Conservation (phyloP, 2,113 vertebrate genomes). For the Amazona guildingii region DNA sequence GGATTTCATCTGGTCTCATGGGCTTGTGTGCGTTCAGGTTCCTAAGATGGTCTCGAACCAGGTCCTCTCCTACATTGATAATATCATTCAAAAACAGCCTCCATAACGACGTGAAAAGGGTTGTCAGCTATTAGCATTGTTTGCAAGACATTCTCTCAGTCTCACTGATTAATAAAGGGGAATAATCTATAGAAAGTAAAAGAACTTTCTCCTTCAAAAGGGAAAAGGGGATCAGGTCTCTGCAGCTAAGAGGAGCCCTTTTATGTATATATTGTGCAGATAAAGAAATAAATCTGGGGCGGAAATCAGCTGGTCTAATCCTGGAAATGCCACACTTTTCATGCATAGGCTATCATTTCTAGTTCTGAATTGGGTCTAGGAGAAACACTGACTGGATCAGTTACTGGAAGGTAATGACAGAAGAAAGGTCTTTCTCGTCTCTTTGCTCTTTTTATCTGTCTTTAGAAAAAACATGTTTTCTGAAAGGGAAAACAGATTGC, state of each 20-base stretch:
- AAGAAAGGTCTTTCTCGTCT: background rate
- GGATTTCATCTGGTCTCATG: no score
- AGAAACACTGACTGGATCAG: background rate
- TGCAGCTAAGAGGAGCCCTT: background rate
- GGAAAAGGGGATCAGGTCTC: background rate
- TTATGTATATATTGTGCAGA: background rate
- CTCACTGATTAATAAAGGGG: background rate
- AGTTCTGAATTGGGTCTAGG: background rate
- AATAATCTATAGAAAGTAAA: background rate
- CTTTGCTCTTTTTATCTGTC: background rate
- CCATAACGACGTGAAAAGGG: background rate
- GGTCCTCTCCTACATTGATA: background rate
- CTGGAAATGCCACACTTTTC: background rate
- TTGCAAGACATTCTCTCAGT: background rate
- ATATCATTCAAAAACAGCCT: background rate
- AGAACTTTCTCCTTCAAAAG: background rate
- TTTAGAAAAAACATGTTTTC: background rate
- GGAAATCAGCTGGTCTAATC: background rate
- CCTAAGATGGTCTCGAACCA: no score
- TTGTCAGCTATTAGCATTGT: background rate
- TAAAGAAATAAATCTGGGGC: background rate
- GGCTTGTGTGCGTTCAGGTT: no score
- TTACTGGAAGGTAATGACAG: background rate
- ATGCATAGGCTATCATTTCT: background rate
- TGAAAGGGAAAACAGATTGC: background rate